Evolutionary conservation across 1,140 invertebrate genomes (phyloP), one percentile per base, ranked within the genome.

Genomic region (Heliconius melpomene): DNA sequence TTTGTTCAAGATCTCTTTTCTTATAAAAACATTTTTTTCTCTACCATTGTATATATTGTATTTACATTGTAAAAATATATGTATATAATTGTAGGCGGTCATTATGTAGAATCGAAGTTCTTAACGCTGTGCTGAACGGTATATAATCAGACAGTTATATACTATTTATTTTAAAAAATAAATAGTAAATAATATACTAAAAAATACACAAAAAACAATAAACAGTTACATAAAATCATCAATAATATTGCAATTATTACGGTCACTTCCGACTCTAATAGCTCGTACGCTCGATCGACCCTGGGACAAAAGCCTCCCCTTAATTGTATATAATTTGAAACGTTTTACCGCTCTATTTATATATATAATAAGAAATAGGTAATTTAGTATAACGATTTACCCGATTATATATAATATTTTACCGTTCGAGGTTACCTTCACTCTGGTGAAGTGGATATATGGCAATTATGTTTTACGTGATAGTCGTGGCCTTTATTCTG

Each of bases 291-390:
- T 29, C 8, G 57, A 66, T 66, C 57, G 57, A 26, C 57, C 57
- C 23, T 66, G 23, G 26, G 23, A 66, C 57, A 66, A 66, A 66
- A 66, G 9, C 57, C 57, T 66, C 23, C 57, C 57, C 57, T 26
- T 66, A 66, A 66, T 66, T 66, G 23, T 66, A 23, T 66, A 66
- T 26, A 66, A 66, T 66, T 66, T 66, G 23, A 66, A 66, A 66
- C 57, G 23, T 57, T 57, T 57, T 57, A 23, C 54, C 23, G 57
- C 23, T 66, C 57, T 29, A 66, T 66, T 66, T 66, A 66, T 66
- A 66, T 66, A 66, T 26, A 29, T 29, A 66, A 66, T 13, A 13
- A 66, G 57, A 66, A 29, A 66, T 66, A 66, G 23, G 57, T 66
- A 66, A 66, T 66, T 66, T 23, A 29, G 23, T 66, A 66, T 29